A percentile compares a stretch with the other conserved stretches of the same genome.
Conservation (phyloP, 1,140 invertebrate species). For the Pararge aegeria region DNA sequence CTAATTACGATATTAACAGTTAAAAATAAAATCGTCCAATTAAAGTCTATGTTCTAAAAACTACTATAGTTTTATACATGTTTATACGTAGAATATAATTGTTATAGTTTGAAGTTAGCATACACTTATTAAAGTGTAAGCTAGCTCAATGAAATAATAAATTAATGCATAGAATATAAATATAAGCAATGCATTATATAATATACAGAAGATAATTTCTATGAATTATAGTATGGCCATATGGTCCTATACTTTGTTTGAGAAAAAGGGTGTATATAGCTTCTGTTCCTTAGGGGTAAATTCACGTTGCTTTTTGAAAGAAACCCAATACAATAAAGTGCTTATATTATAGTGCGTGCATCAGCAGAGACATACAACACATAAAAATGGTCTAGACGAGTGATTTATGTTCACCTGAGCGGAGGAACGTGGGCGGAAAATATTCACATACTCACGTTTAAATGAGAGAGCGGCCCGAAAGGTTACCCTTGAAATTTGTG, state of each 20-base stretch:
- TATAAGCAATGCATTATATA: too few species aligned
- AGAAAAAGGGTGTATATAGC: not conserved
- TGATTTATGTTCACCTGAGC: constrained; percentile 69
- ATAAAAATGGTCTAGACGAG: constrained; percentile 70
- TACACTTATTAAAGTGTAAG: too few species aligned
- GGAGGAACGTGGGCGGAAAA: constrained; percentile 38
- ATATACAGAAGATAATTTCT: too few species aligned
- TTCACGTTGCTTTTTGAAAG: constrained; percentile 15
- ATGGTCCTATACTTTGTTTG: not conserved
- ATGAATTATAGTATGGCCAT: too few species aligned
- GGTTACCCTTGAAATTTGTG: not conserved
- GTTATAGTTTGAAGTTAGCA: too few species aligned
- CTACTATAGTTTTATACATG: too few species aligned
- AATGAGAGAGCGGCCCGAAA: constrained; percentile 2
- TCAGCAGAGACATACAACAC: constrained; percentile 57
- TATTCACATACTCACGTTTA: constrained; percentile 32
- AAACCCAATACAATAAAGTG: constrained; percentile 61
- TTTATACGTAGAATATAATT: too few species aligned
- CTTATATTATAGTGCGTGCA: constrained; percentile 57
- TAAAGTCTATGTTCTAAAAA: too few species aligned
- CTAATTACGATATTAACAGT: too few species aligned
- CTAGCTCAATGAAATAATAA: too few species aligned
- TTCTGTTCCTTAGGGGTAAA: not conserved
- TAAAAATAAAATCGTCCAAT: too few species aligned
- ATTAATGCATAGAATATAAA: too few species aligned